Base-by-base conservation (phyloP, 2,797 vertebrate species). In the Peromyscus nudipes region DNA sequence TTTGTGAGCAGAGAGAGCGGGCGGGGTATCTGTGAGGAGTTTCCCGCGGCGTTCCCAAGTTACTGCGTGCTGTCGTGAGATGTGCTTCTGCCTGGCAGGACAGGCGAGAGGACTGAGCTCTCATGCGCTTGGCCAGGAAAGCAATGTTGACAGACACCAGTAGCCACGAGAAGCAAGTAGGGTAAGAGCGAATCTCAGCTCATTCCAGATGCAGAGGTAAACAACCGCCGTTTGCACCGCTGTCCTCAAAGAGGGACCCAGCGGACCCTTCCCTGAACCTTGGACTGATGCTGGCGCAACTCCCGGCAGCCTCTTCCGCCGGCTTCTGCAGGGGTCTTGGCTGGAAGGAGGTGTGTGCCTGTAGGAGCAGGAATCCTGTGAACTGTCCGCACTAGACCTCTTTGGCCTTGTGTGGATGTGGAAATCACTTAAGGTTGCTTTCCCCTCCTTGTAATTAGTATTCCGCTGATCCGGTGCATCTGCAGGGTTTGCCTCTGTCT, bases 391-490 rank as follows among this genome's bases (percentile, higher is more conserved):
- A 52, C 92, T 69, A n/a, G 77, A 83, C 86, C 4, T 90, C 55
- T 87, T 94, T 52, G 17, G 34, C 96, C 96, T 94, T 97, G 91
- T 46, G 13, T 27, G 94, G 97, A 95, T 79, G 96, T 97, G 97
- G 96, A 95, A 83, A 91, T 84, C 95, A 89, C 57, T 82, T 55
- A 31, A 52, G 97, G 89, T 82, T 40, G 80, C 71, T 92, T 57
- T 55, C 6, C 19, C 4, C n/a, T 6, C 21, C 27, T 29, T 97
- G 98, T 96, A 49, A 99, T 99, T 99, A 98, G 99, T 98, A 99
- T 99, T 99, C 99, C 94, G 89, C 40, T 97, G 98, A 98, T 97
- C 97, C 96, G 55, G 97, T 96, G 97, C 98, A 97, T 98, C 98
- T 98, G 98, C 99, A 97, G 99, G 98, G 98, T 96, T 97, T 96